Evolutionary conservation across 2,113 vertebrate genomes (phyloP).

Genomic region (Rhagologus leucostigma): DNA sequence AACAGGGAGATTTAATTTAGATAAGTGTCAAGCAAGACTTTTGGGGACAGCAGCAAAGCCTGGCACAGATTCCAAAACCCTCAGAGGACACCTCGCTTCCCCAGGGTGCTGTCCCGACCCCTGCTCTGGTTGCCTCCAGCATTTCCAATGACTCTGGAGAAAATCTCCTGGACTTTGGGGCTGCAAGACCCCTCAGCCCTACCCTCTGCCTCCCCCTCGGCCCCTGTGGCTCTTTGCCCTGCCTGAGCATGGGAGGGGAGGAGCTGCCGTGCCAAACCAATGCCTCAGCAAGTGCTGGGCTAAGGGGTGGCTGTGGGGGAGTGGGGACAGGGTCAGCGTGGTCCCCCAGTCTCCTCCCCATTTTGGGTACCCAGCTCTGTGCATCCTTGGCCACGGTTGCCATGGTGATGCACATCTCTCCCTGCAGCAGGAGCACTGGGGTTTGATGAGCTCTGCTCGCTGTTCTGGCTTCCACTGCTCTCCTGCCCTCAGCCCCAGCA

Average conservation of each 20-base stretch:
- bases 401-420: conserved; percentile 43
- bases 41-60: not conserved
- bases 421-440: conserved; percentile 2
- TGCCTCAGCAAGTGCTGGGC: not conserved
- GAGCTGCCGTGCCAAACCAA: not conserved
- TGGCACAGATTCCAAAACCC: not conserved
- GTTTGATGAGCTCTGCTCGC: conserved; percentile 28
- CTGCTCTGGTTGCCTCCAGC: not conserved
- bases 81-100: not conserved
- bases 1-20: conserved; percentile 45
- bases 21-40: not conserved
- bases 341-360: not conserved
- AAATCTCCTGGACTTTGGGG: not conserved
- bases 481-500: not conserved
- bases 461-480: not conserved
- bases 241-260: not conserved
- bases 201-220: not conserved
- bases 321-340: not conserved
- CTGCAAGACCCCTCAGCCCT: not conserved
- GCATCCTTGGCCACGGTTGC: conserved; percentile 43
- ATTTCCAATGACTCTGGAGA: not conserved
- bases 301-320: not conserved
- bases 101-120: not conserved
- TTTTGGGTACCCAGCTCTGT: not conserved
- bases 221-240: rapidly evolving